Evolutionary conservation across 2,113 vertebrate genomes (phyloP).

Genomic region (Laterallus jamaicensis): DNA sequence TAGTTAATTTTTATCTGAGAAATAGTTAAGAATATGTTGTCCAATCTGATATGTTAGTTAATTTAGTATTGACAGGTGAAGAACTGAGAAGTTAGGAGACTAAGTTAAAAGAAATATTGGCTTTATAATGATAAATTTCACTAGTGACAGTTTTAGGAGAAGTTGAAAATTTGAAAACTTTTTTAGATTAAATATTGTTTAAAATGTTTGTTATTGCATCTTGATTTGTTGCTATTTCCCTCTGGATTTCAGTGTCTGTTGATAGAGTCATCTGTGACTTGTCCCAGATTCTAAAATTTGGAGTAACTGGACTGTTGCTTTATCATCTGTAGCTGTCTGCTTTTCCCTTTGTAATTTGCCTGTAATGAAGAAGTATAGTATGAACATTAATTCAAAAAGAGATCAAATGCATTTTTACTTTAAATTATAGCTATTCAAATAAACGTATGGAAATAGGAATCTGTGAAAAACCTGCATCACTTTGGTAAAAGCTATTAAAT

Average conservation of each 20-base stretch:
- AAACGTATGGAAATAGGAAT: background rate
- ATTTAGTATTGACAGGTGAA: background rate
- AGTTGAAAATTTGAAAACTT: background rate
- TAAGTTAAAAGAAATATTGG: background rate
- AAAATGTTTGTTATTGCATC: background rate
- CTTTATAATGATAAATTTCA: background rate
- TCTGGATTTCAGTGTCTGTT: background rate
- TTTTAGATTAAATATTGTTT: background rate
- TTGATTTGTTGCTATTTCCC: background rate
- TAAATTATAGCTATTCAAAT: background rate
- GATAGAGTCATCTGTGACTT: background rate
- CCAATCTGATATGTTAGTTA: background rate
- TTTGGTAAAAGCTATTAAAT: background rate
- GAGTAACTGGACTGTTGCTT: background rate
- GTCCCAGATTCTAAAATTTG: background rate
- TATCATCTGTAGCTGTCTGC: background rate
- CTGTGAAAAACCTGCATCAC: background rate
- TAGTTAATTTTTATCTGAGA: background rate
- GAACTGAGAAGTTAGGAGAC: background rate
- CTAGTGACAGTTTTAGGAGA: background rate
- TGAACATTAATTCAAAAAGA: background rate
- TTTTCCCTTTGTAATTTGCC: background rate
- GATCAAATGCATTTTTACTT: background rate
- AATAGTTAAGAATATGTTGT: background rate
- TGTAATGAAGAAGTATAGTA: background rate